Percentiles rank a stretch among this genome's conserved stretches.
Conservation (phyloP, 2,113 vertebrate species). For the Dasyurus viverrinus region DNA sequence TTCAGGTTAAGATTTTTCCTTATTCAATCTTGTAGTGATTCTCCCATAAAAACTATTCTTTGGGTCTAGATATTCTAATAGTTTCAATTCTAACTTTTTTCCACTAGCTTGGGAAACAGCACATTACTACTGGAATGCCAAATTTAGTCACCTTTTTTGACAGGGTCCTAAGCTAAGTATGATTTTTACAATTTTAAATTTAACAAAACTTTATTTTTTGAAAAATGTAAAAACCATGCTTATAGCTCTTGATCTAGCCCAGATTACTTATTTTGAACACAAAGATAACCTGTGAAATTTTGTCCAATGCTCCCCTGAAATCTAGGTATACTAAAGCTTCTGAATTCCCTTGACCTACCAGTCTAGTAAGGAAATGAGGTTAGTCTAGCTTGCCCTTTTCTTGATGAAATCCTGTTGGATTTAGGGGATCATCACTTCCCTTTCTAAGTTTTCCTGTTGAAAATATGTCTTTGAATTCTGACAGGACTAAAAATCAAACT, state of each 20-base stretch:
- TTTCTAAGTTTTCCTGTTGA: neutral
- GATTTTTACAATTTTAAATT: neutral
- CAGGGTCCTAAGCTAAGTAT: neutral
- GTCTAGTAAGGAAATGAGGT: neutral
- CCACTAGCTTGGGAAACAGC: neutral
- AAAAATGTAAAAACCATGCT: neutral
- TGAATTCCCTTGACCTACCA: neutral
- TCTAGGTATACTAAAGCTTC: neutral
- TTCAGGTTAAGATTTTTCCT: neutral
- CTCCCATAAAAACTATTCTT: neutral
- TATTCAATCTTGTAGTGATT: neutral
- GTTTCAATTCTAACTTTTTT: neutral
- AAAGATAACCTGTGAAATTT: neutral
- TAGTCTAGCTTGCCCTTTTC: neutral
- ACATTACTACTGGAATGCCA: neutral
- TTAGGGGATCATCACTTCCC: neutral
- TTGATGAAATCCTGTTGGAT: neutral
- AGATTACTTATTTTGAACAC: neutral
- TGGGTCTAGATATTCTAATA: neutral
- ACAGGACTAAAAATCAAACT: neutral
- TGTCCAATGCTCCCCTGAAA: neutral
- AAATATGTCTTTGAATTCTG: neutral
- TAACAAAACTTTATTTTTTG: neutral
- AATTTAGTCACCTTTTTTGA: neutral
- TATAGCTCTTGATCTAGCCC: neutral